Conservation (phyloP, 2,797 vertebrate species). For the Mus minutoides region DNA sequence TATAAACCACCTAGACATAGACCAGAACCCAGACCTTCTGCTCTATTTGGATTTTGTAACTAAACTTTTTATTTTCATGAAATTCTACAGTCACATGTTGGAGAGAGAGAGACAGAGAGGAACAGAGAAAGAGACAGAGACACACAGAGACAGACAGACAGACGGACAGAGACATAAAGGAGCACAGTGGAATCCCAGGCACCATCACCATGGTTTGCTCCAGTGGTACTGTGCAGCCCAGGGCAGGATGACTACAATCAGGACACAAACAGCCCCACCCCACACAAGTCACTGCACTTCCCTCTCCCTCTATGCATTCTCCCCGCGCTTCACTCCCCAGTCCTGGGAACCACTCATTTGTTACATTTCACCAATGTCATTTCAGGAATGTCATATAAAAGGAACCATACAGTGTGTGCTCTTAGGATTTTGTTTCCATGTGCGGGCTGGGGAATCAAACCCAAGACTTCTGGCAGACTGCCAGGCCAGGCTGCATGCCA, state of each 20-base stretch:
- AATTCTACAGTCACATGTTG: neutral
- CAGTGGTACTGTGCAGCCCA: neutral
- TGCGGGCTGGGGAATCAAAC: neutral
- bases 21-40: neutral
- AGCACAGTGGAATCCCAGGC: neutral
- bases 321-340: neutral
- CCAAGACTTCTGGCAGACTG: neutral
- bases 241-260: neutral
- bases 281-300: neutral
- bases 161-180: no score
- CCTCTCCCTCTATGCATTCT: neutral
- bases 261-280: neutral
- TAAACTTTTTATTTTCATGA: constrained; percentile 38
- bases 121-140: neutral
- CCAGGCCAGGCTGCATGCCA: neutral
- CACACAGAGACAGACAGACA: no score
- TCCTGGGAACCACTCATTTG: neutral
- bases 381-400: neutral
- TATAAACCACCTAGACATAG: constrained; percentile 17
- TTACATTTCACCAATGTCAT: constrained; percentile 7
- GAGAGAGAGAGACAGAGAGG: neutral
- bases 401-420: neutral
- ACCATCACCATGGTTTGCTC: neutral
- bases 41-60: no score
- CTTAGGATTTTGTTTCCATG: neutral